Percentiles rank a stretch among this genome's conserved stretches.
Conservation (phyloP, 2,113 vertebrate species). For the Phainopepla nitens region DNA sequence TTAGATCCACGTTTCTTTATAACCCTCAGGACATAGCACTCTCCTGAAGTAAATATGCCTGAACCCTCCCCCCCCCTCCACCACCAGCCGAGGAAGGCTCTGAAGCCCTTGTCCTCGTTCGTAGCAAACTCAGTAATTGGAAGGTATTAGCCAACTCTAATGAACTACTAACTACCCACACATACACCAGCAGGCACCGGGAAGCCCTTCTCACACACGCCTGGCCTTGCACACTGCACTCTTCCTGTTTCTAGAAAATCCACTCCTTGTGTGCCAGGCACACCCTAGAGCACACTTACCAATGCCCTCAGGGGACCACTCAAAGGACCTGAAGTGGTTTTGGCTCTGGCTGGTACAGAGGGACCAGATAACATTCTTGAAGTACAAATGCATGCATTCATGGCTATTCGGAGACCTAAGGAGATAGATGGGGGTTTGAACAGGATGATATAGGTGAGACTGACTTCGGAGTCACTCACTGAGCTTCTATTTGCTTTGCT, state of each 20-base stretch:
- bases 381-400: not conserved
- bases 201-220: not conserved
- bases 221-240: not conserved
- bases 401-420: not conserved
- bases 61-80: accelerated
- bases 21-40: not conserved
- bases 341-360: not conserved
- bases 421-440: not conserved
- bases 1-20: not conserved
- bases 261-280: not conserved
- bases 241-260: not conserved
- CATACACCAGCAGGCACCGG: not conserved
- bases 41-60: not conserved
- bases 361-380: not conserved
- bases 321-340: not conserved
- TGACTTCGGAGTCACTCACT: not conserved
- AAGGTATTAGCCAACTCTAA: not conserved
- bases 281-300: not conserved
- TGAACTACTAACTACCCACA: not conserved
- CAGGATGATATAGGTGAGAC: not conserved
- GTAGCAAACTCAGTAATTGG: not conserved
- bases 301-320: accelerated
- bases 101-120: not conserved
- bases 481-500: not conserved
- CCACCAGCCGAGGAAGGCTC: accelerated